Evolutionary conservation across 2,113 vertebrate genomes (phyloP), one percentile per base, ranked within the genome.

Genomic region (Vimba vimba): DNA sequence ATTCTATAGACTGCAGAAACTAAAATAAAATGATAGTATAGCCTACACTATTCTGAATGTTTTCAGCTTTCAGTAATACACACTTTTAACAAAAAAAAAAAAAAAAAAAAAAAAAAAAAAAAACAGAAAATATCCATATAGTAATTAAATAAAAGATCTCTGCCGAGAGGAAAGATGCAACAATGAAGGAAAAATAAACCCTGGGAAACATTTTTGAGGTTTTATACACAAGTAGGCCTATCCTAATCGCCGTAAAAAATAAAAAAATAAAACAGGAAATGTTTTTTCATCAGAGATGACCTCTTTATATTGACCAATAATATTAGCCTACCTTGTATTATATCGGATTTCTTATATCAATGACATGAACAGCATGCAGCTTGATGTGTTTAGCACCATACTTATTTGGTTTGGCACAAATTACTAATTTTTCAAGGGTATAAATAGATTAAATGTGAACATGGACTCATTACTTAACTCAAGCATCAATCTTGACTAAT

Each of bases 401-500:
- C 12, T 76, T 27, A 36, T 39, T 79, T 60, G 55, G 55, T 79
- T n/a, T 79, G 11, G 52, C 77, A n/a, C 30, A 43, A 60, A 79
- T 79, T 43, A n/a, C 6, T 0, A n/a, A 39, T 25, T 25, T 36
- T 60, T 79, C 11, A 62, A 27, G 25, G 15, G 19, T n/a, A 59
- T 68, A 60, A 60, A 84, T 45, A 36, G 68, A 73, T 47, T 27
- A 59, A 47, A 76, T 77, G 57, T 43, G 62, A 55, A 64, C 81
- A 73, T 69, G 15, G 52, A 36, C 75, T 73, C 47, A 82, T 47
- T 77, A 79, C 57, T 78, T 83, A 85, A 82, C 73, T 89, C 83
- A 85, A 82, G 79, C 85, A 85, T 85, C 83, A 85, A 79, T 89
- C 83, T 87, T 21, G 80, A 59, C 36, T 85, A 60, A 87, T 76